Evolutionary conservation across 2,113 vertebrate genomes (phyloP).

Genomic region (Dunckerocampus dactyliophorus): DNA sequence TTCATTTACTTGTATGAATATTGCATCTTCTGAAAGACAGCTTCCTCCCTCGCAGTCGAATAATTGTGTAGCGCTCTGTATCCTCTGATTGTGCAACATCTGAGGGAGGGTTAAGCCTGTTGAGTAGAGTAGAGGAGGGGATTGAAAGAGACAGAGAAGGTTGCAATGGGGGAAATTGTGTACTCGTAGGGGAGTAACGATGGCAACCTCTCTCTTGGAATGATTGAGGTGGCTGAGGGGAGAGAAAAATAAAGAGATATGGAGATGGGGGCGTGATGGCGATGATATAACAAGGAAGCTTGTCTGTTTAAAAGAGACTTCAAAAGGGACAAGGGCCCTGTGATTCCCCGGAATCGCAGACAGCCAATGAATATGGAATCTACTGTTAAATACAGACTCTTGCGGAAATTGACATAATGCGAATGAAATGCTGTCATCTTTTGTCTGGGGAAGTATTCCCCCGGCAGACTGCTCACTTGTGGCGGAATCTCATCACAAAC

Average conservation of each 20-base stretch:
- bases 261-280: conserved; percentile 17
- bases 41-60: conserved; percentile 27
- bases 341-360: no score
- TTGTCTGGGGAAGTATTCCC: no score
- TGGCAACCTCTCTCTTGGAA: conserved; percentile 65
- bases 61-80: conserved; percentile 33
- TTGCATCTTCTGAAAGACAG: conserved; percentile 40
- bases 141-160: conserved; percentile 44
- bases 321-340: conserved; percentile 45
- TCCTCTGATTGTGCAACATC: conserved; percentile 56
- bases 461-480: no score
- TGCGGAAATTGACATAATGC: no score
- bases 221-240: conserved; percentile 13
- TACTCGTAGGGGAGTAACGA: conserved; percentile 57
- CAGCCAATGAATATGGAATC: no score
- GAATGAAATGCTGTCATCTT: no score
- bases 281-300: conserved; percentile 29
- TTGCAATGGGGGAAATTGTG: conserved; percentile 63
- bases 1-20: conserved; percentile 32
- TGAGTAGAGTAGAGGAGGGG: conserved; percentile 39
- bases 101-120: conserved; percentile 60
- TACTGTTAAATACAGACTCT: no score
- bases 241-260: conserved; percentile 21
- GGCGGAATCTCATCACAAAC: no score
- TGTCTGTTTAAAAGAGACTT: conserved; percentile 48